These are phyloP conservation scores for Diachasmimorpha longicaudata DNA, from an alignment of 1,140 invertebrate species.

Conservation along the genomic window DNA sequence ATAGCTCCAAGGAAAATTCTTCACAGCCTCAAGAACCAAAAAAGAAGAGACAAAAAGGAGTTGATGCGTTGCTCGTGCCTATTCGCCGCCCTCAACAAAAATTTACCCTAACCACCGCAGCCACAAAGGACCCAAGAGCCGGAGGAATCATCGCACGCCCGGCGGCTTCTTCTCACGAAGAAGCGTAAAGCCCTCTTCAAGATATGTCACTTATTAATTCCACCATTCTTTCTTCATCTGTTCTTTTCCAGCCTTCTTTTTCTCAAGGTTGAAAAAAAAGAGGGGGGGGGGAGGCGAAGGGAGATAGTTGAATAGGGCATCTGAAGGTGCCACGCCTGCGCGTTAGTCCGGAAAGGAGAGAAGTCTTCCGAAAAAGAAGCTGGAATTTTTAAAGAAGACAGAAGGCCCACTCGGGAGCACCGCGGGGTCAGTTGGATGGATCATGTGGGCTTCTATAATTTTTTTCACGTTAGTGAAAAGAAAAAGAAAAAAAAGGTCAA, in stretches of 20 bases:
- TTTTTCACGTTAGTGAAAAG: constrained; percentile 25
- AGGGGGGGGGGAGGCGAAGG: neutral
- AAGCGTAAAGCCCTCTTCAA: constrained; percentile 53
- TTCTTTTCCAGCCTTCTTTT: neutral
- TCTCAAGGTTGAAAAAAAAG: neutral
- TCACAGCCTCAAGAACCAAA: neutral
- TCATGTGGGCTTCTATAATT: constrained; percentile 30
- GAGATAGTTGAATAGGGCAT: constrained; percentile 48
- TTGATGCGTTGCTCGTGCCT: constrained; percentile 14
- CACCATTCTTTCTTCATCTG: constrained; percentile 22
- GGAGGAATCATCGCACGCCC: constrained; percentile 30
- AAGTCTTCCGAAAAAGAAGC: constrained; percentile 33
- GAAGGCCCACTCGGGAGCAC: constrained; percentile 28
- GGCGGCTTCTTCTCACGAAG: constrained; percentile 38
- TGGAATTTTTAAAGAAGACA: constrained; percentile 45
- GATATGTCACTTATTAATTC: constrained; percentile 63
- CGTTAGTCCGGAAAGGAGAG: constrained; percentile 24
- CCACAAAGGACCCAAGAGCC: neutral
- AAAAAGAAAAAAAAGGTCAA: constrained; percentile 32
- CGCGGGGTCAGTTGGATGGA: constrained; percentile 28
- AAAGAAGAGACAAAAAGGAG: neutral
- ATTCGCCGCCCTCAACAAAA: neutral
- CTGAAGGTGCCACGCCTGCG: constrained; percentile 32
- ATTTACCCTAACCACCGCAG: neutral
- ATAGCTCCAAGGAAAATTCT: neutral